phyloP scores from a whole-genome alignment of 2,888 invertebrate species.

The Stramonita haemastoma region DNA sequence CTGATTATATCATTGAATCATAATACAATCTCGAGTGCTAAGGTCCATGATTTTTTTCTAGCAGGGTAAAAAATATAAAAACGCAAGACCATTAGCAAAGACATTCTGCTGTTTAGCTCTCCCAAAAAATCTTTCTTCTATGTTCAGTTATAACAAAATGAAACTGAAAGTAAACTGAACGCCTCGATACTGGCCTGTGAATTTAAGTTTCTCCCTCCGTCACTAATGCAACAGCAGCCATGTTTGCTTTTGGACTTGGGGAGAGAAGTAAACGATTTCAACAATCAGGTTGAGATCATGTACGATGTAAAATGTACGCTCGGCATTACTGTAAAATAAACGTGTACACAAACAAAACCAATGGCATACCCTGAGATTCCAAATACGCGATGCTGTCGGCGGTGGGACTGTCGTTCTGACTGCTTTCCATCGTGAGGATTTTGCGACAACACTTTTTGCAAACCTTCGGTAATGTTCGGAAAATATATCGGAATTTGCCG shows the following conservation, averaged over 20 bases:
- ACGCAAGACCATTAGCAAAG: no score
- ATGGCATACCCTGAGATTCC: slow-evolving; percentile 47
- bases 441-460: slow-evolving; percentile 66
- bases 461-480: slow-evolving; percentile 47
- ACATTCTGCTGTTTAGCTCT: no score
- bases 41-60: no score
- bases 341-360: slow-evolving; percentile 16
- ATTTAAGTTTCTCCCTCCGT: neutral
- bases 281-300: neutral
- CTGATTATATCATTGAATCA: no score
- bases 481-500: slow-evolving; percentile 44
- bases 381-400: slow-evolving; percentile 55
- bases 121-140: no score
- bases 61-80: no score
- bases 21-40: no score
- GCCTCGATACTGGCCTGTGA: neutral
- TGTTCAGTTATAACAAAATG: neutral
- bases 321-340: neutral
- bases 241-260: neutral
- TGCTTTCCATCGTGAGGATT: slow-evolving; percentile 56
- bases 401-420: slow-evolving; percentile 65
- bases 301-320: neutral
- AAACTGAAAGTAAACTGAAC: neutral
- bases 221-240: slow-evolving; percentile 17
- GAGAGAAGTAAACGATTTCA: neutral